Evolutionary conservation across 2,113 vertebrate species (phyloP).

Genomic region (Menidia beryllina): DNA sequence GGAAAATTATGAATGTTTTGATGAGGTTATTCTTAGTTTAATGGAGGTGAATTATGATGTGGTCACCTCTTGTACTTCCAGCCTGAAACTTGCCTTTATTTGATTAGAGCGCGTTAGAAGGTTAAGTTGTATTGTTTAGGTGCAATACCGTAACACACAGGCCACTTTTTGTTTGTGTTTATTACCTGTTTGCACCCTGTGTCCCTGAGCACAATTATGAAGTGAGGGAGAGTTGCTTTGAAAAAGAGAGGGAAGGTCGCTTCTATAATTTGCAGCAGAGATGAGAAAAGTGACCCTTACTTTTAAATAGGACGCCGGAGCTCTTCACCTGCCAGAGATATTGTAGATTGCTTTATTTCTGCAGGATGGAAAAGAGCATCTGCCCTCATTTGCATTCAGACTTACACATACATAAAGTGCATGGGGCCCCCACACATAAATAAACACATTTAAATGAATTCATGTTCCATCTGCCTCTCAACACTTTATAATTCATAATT

Average conservation of each 20-base stretch:
- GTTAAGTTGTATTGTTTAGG: constrained; percentile 60
- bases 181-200: constrained; percentile 15
- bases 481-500: constrained; percentile 45
- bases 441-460: constrained; percentile 16
- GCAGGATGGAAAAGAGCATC: constrained; percentile 51
- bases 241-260: constrained; percentile 46
- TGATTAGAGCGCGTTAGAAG: constrained; percentile 51
- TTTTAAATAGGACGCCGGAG: constrained; percentile 72
- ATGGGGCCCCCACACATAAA: background rate
- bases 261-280: constrained; percentile 74
- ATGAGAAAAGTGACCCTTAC: constrained; percentile 71
- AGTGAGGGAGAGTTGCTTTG: constrained; percentile 27
- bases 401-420: background rate
- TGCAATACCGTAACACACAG: constrained; percentile 13
- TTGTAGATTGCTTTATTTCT: constrained; percentile 69
- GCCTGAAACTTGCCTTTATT: constrained; percentile 44
- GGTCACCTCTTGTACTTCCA: constrained; percentile 32
- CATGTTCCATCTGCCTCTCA: constrained; percentile 17
- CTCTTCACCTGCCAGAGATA: constrained; percentile 64
- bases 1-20: constrained; percentile 37
- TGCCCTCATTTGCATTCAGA: constrained; percentile 50
- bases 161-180: constrained; percentile 40
- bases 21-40: constrained; percentile 47
- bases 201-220: constrained; percentile 48
- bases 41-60: constrained; percentile 42